Conservation (phyloP, 2,113 vertebrate species). For the Pantherophis guttatus region DNA sequence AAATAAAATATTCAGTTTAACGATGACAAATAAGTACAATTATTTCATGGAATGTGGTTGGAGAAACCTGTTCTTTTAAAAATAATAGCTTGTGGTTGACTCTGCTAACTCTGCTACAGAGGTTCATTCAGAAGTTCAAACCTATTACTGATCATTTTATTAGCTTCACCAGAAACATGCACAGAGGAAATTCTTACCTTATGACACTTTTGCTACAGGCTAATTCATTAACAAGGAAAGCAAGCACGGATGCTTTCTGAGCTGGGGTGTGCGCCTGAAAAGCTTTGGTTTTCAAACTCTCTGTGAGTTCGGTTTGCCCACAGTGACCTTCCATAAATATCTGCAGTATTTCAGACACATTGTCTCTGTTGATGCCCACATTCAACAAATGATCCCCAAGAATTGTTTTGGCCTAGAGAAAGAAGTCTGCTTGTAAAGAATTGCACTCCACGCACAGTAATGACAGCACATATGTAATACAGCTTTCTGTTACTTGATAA, state of each 20-base stretch:
- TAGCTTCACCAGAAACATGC: background rate
- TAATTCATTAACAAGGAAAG: conserved; percentile 90
- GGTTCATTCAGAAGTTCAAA: background rate
- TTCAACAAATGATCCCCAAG: conserved; percentile 89
- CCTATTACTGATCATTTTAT: background rate
- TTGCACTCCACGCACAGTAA: background rate
- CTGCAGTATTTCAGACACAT: conserved; percentile 92
- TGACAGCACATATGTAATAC: background rate
- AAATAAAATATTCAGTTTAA: background rate
- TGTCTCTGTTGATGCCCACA: conserved; percentile 87
- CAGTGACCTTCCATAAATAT: conserved; percentile 90
- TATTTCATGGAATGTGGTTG: background rate
- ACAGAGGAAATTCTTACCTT: conserved; percentile 71
- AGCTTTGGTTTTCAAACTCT: conserved; percentile 90
- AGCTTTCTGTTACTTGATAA: background rate
- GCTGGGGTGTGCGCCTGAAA: conserved; percentile 89
- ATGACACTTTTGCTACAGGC: conserved; percentile 92
- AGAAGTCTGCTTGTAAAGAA: conserved; percentile 38
- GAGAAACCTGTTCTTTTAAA: background rate
- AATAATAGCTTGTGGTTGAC: background rate
- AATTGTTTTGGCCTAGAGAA: conserved; percentile 81
- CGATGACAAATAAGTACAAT: background rate
- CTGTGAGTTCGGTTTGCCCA: conserved; percentile 81
- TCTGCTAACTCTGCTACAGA: background rate
- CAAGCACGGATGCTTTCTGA: conserved; percentile 87